These are phyloP conservation scores for Platorchestia sp. DNA, from an alignment of 1,140 invertebrate genomes.

Conservation along the genomic window DNA sequence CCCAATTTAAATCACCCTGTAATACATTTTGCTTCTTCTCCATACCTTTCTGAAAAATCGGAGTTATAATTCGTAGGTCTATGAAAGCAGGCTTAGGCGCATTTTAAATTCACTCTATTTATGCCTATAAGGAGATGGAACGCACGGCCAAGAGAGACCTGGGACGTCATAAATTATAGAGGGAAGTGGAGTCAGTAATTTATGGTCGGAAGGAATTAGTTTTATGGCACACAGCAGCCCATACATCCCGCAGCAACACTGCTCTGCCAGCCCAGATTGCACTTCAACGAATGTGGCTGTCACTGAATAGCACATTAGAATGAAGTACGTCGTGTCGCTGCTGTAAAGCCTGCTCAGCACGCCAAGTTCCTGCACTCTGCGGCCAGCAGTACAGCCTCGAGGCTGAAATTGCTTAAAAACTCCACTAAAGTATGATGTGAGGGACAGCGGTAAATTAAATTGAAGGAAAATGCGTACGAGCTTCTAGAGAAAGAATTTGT, in stretches of 20 bases:
- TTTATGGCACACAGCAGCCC: background rate
- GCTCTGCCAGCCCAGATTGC: background rate
- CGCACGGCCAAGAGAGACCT: background rate
- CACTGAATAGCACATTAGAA: background rate
- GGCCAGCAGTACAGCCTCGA: background rate
- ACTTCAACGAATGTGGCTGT: background rate
- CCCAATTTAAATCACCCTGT: too few relatives aligned
- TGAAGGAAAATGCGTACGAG: background rate
- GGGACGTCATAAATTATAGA: background rate
- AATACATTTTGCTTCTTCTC: too few relatives aligned
- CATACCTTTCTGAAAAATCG: too few relatives aligned
- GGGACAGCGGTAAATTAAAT: background rate
- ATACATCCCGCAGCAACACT: background rate
- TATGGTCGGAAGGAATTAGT: background rate
- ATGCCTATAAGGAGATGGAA: background rate
- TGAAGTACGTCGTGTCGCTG: background rate
- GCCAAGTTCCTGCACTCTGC: background rate
- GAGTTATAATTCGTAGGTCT: too few relatives aligned
- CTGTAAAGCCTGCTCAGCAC: background rate
- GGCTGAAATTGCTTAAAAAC: background rate
- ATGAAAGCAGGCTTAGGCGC: too few relatives aligned
- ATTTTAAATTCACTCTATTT: background rate
- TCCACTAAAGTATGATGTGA: background rate
- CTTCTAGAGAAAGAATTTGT: background rate
- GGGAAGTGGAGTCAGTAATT: background rate